phyloP scores from a whole-genome alignment of 2,113 vertebrate species.

The Corvus hawaiiensis region DNA sequence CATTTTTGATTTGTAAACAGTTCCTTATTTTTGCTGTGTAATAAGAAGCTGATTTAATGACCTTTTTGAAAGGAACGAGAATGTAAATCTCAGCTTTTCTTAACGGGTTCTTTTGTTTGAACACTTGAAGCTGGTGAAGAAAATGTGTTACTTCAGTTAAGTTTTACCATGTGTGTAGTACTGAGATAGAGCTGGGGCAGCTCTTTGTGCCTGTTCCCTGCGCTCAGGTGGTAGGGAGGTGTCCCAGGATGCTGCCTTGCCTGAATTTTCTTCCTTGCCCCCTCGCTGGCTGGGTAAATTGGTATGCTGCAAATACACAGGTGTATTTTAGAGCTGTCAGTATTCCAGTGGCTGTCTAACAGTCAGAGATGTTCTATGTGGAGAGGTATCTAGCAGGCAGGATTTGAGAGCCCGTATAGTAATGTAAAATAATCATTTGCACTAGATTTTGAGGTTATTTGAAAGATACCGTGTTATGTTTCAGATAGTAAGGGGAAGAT shows the following conservation, averaged over 20 bases:
- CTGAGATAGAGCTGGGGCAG: not conserved
- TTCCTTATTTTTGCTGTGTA: not conserved
- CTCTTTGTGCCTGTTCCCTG: not conserved
- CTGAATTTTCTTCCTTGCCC: not conserved
- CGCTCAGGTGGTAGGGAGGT: not conserved
- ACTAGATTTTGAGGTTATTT: not conserved
- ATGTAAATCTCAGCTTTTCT: not conserved
- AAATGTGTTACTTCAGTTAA: not conserved
- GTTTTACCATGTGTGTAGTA: accelerated
- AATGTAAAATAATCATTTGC: not conserved
- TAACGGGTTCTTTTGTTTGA: not conserved
- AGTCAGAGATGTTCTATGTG: not conserved
- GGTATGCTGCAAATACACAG: accelerated
- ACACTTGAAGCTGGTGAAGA: not conserved
- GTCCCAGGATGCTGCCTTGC: not conserved
- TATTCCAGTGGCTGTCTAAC: not conserved
- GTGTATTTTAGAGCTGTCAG: not conserved
- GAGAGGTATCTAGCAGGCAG: not conserved
- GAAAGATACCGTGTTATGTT: accelerated
- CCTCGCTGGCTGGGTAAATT: accelerated
- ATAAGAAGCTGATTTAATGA: not conserved
- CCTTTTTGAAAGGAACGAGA: not conserved
- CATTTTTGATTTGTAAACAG: slow-evolving; percentile 11
- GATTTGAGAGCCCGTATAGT: not conserved
- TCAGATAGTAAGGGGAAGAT: not conserved